Evolutionary conservation across 1,140 invertebrate species (phyloP), one percentile per base, ranked within the genome.

Genomic region (Oedothorax gibbosus): DNA sequence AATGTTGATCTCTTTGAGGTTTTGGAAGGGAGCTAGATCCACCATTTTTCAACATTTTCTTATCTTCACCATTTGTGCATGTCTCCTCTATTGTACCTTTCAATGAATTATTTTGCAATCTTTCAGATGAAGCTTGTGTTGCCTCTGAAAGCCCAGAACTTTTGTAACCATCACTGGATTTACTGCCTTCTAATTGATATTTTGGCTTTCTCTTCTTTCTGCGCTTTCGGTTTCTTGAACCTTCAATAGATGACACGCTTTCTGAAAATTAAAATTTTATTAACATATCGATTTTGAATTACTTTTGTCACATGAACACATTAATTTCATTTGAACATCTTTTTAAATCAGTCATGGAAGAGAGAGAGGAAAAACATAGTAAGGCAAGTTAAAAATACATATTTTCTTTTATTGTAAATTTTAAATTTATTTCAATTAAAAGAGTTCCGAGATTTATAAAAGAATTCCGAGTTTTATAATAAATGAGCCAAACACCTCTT

Each of bases 181-280:
- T 81, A 20, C 51, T 66, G 9, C 50, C 62, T 14, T 86, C 85
- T 62, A 56, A 78, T 49, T 77, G 72, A 72, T 82, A 82, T 49
- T 64, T 76, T 14, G 51, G 53, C 50, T 79, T 80, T 78, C 73
- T 86, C 73, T 82, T 86, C 54, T 79, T 81, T 64, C 73, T 71
- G 2, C 85, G 49, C 54, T 79, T 57, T 15, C 85, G 78, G 71
- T 77, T 86, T 56, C 73, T 21, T 15, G 85, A 86, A 56, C 86
- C 86, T 82, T 88, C 88, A 50, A 88, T 72, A n/a, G 87, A 88
- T 51, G 87, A 88, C 7, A 87, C 78, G 62, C 87, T 88, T 62
- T 88, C 87, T 88, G 57, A 18, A 84, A 86, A 73, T 20, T 72
- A 54, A 85, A 35, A 35, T 35, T 35, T 35, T 35, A 35, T 35